These are phyloP conservation scores for Bellardia pandia DNA, from an alignment of 2,888 invertebrate genomes.

Conservation along the genomic window DNA sequence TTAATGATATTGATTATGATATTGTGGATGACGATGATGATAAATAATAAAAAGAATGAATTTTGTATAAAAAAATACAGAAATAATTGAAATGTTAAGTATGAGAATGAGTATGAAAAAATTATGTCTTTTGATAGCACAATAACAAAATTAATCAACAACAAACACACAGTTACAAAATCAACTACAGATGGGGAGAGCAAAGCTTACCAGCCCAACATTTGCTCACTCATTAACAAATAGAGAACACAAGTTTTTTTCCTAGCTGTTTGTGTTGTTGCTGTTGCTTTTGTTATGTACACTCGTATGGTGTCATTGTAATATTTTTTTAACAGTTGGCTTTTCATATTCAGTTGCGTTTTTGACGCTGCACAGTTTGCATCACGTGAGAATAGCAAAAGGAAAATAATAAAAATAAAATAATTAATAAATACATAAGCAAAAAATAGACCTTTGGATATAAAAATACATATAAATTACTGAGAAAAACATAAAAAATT, in stretches of 20 bases:
- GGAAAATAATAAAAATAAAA: neutral
- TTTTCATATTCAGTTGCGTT: slow-evolving; percentile 73
- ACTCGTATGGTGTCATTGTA: slow-evolving; percentile 72
- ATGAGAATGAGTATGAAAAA: slow-evolving; percentile 7
- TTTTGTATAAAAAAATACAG: neutral
- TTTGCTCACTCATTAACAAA: slow-evolving; percentile 2
- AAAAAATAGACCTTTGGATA: slow-evolving; percentile 55
- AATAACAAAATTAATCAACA: slow-evolving; percentile 43
- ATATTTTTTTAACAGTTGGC: slow-evolving; percentile 70
- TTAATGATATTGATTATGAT: slow-evolving; percentile 1
- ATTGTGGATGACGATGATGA: slow-evolving; percentile 8
- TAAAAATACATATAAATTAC: slow-evolving; percentile 27
- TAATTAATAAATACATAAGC: slow-evolving; percentile 27
- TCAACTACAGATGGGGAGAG: slow-evolving; percentile 1
- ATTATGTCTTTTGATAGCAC: slow-evolving; percentile 15
- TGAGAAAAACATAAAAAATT: neutral
- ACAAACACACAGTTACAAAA: slow-evolving; percentile 57
- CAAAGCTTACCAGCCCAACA: neutral
- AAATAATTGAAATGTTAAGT: neutral
- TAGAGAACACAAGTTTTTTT: slow-evolving; percentile 20
- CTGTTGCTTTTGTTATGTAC: slow-evolving; percentile 45
- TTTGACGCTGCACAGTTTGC: slow-evolving; percentile 74
- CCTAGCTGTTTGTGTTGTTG: slow-evolving; percentile 10
- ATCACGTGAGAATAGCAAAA: slow-evolving; percentile 71
- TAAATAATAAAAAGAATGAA: slow-evolving; percentile 34